These are phyloP conservation scores for Solenopsis fugax DNA, from an alignment of 1,140 invertebrate species.

Conservation along the genomic window DNA sequence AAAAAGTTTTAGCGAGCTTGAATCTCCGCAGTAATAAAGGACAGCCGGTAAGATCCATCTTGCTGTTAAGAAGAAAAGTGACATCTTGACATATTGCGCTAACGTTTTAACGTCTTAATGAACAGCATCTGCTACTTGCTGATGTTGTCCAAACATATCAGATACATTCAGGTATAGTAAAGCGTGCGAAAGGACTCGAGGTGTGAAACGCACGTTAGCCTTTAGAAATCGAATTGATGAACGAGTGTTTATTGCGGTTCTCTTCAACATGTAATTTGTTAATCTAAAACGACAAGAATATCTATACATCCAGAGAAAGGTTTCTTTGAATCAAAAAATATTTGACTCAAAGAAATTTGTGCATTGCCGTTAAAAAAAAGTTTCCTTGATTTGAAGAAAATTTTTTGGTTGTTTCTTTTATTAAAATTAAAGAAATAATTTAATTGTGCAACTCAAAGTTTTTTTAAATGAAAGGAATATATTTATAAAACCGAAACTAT, in stretches of 20 bases:
- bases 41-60: slow-evolving; percentile 13
- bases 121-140: slow-evolving; percentile 22
- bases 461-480: too few species aligned
- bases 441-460: too few species aligned
- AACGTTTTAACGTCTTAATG: background rate
- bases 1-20: background rate
- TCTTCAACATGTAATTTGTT: slow-evolving; percentile 16
- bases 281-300: background rate
- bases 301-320: background rate
- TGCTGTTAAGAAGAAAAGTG: slow-evolving; percentile 12
- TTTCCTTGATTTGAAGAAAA: too few species aligned
- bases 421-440: too few species aligned
- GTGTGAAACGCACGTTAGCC: slow-evolving; percentile 18
- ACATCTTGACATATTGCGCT: slow-evolving; percentile 30
- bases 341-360: too few species aligned
- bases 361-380: too few species aligned
- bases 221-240: slow-evolving; percentile 17
- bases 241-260: background rate
- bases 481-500: too few species aligned
- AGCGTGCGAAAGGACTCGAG: too few species aligned
- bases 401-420: too few species aligned
- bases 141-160: slow-evolving; percentile 45
- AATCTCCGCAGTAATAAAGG: slow-evolving; percentile 4
- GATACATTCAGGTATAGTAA: slow-evolving; percentile 30
- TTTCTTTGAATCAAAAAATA: too few species aligned